Percentiles rank a stretch among this genome's conserved stretches.
Evolutionary conservation across 2,797 vertebrate genomes (phyloP).

Genomic region (Gastrophryne carolinensis): DNA sequence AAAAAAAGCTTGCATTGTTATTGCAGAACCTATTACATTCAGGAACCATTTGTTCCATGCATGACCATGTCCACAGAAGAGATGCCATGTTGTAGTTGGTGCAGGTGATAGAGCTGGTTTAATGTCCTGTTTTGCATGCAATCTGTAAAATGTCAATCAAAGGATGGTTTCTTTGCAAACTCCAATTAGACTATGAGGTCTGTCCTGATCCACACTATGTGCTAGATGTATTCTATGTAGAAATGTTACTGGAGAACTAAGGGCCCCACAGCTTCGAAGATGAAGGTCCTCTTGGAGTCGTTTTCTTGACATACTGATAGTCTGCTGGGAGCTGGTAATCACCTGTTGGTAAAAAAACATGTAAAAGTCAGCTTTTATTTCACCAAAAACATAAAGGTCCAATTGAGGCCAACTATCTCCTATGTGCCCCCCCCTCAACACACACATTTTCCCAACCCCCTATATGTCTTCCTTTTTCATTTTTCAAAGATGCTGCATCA

Average conservation of each 20-base stretch:
- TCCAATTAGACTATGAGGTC: conserved; percentile 71
- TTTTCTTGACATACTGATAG: conserved; percentile 68
- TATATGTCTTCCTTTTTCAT: too few relatives aligned
- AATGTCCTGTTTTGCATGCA: conserved; percentile 1
- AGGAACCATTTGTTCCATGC: conserved; percentile 53
- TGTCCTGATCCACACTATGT: conserved; percentile 60
- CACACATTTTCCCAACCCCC: too few relatives aligned
- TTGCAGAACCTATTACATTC: conserved; percentile 60
- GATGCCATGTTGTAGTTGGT: conserved; percentile 49
- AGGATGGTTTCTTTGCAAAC: conserved; percentile 87
- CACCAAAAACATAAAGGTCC: too few relatives aligned
- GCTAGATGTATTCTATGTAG: conserved; percentile 62
- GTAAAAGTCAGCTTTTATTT: too few relatives aligned
- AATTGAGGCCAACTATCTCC: too few relatives aligned
- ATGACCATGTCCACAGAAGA: conserved; percentile 45
- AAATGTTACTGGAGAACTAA: conserved; percentile 70
- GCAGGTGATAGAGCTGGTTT: conserved; percentile 41
- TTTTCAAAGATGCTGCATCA: too few relatives aligned
- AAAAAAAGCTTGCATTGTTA: conserved; percentile 51
- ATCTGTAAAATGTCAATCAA: conserved; percentile 62
- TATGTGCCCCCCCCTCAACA: too few relatives aligned
- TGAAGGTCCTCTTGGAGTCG: conserved; percentile 76
- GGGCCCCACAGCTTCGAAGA: conserved; percentile 82
- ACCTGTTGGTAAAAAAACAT: conserved; percentile 67
- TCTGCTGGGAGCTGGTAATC: conserved; percentile 74